A percentile compares a stretch with the other conserved stretches of the same genome.
Evolutionary conservation across 2,888 invertebrate genomes (phyloP).

Genomic region (Pardosa pseudoannulata): DNA sequence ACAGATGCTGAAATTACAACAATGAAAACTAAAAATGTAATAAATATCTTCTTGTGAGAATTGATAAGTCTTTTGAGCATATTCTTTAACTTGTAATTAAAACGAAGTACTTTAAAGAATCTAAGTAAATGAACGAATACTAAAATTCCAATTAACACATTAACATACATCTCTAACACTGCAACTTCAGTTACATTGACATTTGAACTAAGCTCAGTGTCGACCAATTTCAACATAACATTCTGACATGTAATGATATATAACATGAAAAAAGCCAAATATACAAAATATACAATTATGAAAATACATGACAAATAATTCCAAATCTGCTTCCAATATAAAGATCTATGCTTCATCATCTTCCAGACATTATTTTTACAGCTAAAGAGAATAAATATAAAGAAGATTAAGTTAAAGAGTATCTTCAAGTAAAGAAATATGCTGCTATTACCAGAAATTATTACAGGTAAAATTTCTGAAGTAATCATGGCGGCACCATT

Average conservation of each 20-base stretch:
- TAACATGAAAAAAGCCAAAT: slow-evolving; percentile 16
- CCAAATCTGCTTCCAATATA: slow-evolving; percentile 22
- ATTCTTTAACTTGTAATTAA: slow-evolving; percentile 22
- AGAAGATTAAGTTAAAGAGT: slow-evolving; percentile 31
- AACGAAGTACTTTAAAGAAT: slow-evolving; percentile 22
- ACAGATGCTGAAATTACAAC: slow-evolving; percentile 15
- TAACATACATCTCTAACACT: slow-evolving; percentile 5
- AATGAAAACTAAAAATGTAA: slow-evolving; percentile 11
- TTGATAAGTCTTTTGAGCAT: slow-evolving; percentile 21
- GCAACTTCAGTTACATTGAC: slow-evolving; percentile 3
- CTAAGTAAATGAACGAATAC: slow-evolving; percentile 36
- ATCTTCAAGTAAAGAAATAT: background rate
- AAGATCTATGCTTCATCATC: slow-evolving; percentile 33
- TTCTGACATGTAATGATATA: slow-evolving; percentile 16
- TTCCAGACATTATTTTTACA: slow-evolving; percentile 45
- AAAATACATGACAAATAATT: slow-evolving; percentile 26
- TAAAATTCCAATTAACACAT: slow-evolving; percentile 25
- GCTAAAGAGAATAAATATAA: slow-evolving; percentile 22
- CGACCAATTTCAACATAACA: background rate
- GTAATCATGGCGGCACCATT: background rate
- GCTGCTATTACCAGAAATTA: background rate
- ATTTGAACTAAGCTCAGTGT: slow-evolving; percentile 14
- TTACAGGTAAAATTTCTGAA: background rate
- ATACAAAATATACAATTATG: slow-evolving; percentile 17
- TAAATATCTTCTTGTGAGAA: slow-evolving; percentile 18